A percentile compares a stretch with the other conserved stretches of the same genome.
These are phyloP conservation scores for Apodemia hepburni DNA, from an alignment of 2,888 invertebrate genomes.

Conservation along the genomic window DNA sequence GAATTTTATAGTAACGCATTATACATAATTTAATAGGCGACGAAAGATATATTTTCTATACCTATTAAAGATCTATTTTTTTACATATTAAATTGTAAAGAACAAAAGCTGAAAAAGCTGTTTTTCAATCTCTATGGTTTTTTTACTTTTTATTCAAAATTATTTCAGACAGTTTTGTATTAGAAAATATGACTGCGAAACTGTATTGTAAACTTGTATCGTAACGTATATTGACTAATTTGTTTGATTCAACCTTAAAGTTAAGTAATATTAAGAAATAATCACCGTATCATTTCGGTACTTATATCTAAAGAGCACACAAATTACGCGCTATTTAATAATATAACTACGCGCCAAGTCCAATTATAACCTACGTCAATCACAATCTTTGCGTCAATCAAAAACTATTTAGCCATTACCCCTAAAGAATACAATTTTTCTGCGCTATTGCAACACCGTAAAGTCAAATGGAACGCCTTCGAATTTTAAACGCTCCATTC, in stretches of 20 bases:
- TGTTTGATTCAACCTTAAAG: background rate
- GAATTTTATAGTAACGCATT: no score
- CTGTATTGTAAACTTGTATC: background rate
- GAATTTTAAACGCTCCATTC: slow-evolving; percentile 58
- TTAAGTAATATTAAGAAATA: slow-evolving; percentile 24
- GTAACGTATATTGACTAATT: background rate
- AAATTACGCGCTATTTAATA: slow-evolving; percentile 49
- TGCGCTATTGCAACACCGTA: slow-evolving; percentile 59
- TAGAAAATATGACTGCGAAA: no score
- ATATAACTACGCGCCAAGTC: slow-evolving; percentile 47
- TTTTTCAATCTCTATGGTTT: no score
- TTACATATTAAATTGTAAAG: no score
- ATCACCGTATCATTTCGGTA: slow-evolving; percentile 31
- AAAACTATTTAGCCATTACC: slow-evolving; percentile 63
- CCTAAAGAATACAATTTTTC: slow-evolving; percentile 51
- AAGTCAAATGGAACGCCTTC: slow-evolving; percentile 71
- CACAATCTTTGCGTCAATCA: slow-evolving; percentile 45
- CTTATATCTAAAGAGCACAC: slow-evolving; percentile 35
- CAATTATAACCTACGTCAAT: slow-evolving; percentile 48
- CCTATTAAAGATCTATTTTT: no score
- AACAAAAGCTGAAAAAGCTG: no score
- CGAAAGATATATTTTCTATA: no score
- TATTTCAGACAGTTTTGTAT: no score
- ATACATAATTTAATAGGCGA: no score
- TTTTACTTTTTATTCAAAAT: no score